phyloP scores from a whole-genome alignment of 2,113 vertebrate genomes.

The Apus apus region DNA sequence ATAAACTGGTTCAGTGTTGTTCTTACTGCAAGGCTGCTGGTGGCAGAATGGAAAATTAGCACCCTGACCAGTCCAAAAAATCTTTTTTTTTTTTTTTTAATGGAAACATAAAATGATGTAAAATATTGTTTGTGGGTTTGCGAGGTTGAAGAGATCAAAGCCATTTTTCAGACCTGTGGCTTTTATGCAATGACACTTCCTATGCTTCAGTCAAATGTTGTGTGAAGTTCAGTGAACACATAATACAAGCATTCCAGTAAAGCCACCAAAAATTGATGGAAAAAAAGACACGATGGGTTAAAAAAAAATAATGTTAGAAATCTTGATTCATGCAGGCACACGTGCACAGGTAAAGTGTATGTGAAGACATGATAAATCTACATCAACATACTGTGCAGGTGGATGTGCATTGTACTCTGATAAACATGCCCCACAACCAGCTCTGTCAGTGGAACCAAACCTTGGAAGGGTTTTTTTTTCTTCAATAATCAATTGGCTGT shows the following conservation, averaged over 20 bases:
- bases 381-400: accelerated
- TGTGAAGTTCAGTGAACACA: not conserved
- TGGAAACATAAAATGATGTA: not conserved
- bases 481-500: constrained; percentile 75
- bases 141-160: not conserved
- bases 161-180: not conserved
- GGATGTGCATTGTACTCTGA: not conserved
- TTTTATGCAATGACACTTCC: not conserved
- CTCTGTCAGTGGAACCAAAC: accelerated
- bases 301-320: not conserved
- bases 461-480: not conserved
- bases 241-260: not conserved
- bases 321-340: not conserved
- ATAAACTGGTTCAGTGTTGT: accelerated
- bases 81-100: not conserved
- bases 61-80: not conserved
- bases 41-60: not conserved
- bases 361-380: not conserved
- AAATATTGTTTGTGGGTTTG: not conserved
- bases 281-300: not conserved
- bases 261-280: not conserved
- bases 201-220: accelerated
- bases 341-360: accelerated
- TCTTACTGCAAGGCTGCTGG: not conserved
- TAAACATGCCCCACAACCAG: not conserved